Evolutionary conservation across 2,113 vertebrate genomes (phyloP), one percentile per base, ranked within the genome.

Genomic region (Tragulus kanchil): DNA sequence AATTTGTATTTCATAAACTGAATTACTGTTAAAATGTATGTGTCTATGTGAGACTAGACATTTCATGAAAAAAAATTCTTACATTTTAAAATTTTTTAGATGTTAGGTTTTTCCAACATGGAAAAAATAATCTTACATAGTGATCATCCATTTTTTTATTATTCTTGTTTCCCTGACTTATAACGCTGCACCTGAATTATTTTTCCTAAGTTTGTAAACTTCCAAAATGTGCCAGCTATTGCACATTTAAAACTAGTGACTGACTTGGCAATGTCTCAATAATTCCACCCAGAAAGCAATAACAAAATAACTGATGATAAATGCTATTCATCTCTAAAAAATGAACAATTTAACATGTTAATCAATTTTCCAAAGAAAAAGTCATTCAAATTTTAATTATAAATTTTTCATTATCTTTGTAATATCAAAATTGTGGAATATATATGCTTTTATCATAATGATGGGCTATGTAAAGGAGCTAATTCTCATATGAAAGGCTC

Each of bases 251-350:
- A 94, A 94, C 65, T 25, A 89, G 19, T 73, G 54, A 1, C 19
- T 64, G 8, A 5, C n/a, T 83, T 82, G 87, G 90, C 56, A 16
- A 67, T 56, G 5, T 89, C 85, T 85, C 58, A 95, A 36, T 92
- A 71, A 77, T 86, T 71, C 42, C 17, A 71, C 59, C 61, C 59
- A 89, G 36, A 64, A 71, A 86, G 25, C 4, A 64, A 71, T 48
- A 67, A 61, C 2, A 86, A 93, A 92, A 86, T 83, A 90, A 62
- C 25, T 82, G 45, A 64, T 88, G 8, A 52, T 94, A 94, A 89
- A 54, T 52, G 15, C 21, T 67, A 10, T 61, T 77, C 54, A 28
- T 73, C 19, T 93, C 28, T 69, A 79, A 81, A 85, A 85, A 64
- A 78, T 28, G 65, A 58, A 75, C 13, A 42, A 61, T 62, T 58